Conservation (phyloP, 2,888 invertebrate genomes). For the Rugalucina vietnamica region DNA sequence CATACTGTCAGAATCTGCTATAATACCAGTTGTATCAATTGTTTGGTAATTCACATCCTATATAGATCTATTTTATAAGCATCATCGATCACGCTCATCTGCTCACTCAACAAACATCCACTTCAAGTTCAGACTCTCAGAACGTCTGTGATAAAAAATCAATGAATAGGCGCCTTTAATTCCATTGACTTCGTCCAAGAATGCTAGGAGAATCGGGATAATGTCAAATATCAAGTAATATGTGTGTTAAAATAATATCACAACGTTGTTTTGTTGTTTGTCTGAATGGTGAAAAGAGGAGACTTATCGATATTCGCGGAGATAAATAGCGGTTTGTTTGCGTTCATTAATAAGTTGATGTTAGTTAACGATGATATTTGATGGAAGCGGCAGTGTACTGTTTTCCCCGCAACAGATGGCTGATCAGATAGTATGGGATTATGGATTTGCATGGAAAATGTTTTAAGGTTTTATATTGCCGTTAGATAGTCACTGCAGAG, state of each 20-base stretch:
- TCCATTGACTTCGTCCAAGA: background rate
- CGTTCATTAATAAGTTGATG: background rate
- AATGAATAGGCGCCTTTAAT: constrained; percentile 9
- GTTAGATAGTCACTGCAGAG: background rate
- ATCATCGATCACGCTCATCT: background rate
- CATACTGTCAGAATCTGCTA: no score
- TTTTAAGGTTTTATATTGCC: background rate
- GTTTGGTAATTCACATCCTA: no score
- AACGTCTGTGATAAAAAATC: constrained; percentile 8
- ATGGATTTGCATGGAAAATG: background rate
- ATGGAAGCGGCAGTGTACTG: background rate
- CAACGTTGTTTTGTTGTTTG: background rate
- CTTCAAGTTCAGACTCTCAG: background rate
- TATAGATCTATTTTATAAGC: background rate
- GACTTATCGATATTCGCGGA: background rate
- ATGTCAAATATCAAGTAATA: background rate
- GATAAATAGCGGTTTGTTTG: background rate
- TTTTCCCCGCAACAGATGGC: background rate
- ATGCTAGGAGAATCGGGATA: background rate
- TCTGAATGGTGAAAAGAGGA: background rate
- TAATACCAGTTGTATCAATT: no score
- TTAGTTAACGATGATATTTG: constrained; percentile 4
- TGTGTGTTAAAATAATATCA: constrained; percentile 6
- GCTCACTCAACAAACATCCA: background rate
- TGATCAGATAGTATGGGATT: background rate